Base-by-base conservation (phyloP, 2,888 invertebrate genomes). In the Caenorhabditis sp. region DNA sequence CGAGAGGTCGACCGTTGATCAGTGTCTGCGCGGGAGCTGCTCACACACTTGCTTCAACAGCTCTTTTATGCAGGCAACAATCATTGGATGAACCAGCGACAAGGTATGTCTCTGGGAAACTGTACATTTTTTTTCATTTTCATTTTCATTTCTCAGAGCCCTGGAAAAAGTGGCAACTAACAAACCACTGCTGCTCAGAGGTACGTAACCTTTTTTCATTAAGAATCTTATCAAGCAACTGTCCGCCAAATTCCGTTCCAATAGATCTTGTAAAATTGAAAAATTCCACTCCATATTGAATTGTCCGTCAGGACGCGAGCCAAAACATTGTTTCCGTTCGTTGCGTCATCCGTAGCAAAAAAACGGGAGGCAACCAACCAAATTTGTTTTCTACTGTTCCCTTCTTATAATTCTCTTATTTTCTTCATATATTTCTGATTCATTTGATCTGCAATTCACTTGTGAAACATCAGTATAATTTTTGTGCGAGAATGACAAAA, bases 21-120 rank as follows among this genome's bases (percentile, higher is more conserved):
- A 76, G 84, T 71, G 86, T 87, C 9, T 87, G 87, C 69, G 87
- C 87, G 15, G 87, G 87, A 40, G 87, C 87, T 35, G 89, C 89
- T 35, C 89, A 89, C 55, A 88, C 88, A 20, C 67, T 89, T 18
- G 89, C 89, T 2, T 88, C 89, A 9, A 86, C 87, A 3, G 85
- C 88, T 18, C 81, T 89, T 24, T 82, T 89, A 0, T 88, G 88
- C 47, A 71, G 88, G 35, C 89, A 89, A 74, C 88, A 88, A 67
- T 84, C 84, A 47, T 70, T 89, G 51, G 88, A 89, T 70, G 89
- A 88, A 69, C 87, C 88, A 2, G 85, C 87, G 3, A 85, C 80
- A 32, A 82, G 86, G 88, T 87, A 22, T 11, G 68, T 40, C n/a
- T n/a, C n/a, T n/a, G n/a, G n/a, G n/a, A n/a, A n/a, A n/a, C n/a